Evolutionary conservation across 2,797 vertebrate species (phyloP).

Genomic region (Chaenodraco wilsoni): DNA sequence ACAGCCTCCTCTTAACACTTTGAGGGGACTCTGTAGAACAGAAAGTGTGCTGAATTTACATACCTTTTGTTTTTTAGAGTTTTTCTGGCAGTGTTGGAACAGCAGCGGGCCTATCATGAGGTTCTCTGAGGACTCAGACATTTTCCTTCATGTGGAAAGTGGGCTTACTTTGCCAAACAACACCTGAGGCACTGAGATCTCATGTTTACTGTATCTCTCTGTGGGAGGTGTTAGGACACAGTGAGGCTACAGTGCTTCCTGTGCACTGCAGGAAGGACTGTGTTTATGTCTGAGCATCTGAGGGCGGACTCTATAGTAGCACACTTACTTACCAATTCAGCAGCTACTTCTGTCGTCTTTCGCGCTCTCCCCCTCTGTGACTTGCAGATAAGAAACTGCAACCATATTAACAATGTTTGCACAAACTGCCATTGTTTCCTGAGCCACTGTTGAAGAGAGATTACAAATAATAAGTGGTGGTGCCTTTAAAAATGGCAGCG

Average conservation of each 20-base stretch:
- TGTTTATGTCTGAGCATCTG: slow-evolving; percentile 20
- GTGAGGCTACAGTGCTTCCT: slow-evolving; percentile 34
- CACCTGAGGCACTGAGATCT: slow-evolving; percentile 49
- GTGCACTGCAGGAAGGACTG: slow-evolving; percentile 22
- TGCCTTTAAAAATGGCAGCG: slow-evolving; percentile 60
- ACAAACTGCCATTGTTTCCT: slow-evolving; percentile 69
- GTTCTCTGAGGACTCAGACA: slow-evolving; percentile 47
- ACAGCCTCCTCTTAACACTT: slow-evolving; percentile 23
- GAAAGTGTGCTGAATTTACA: slow-evolving; percentile 48
- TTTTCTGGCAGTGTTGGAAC: slow-evolving; percentile 22
- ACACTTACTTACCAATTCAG: slow-evolving; percentile 45
- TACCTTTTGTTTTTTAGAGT: slow-evolving; percentile 39
- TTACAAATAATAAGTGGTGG: slow-evolving; percentile 73
- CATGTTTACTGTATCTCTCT: slow-evolving; percentile 32
- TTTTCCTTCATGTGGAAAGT: slow-evolving; percentile 46
- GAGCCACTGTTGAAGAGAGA: slow-evolving; percentile 65
- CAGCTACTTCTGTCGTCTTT: slow-evolving; percentile 42
- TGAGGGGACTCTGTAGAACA: slow-evolving; percentile 16
- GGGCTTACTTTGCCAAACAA: slow-evolving; percentile 60
- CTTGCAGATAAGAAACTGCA: slow-evolving; percentile 70
- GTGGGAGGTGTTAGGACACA: slow-evolving; percentile 38
- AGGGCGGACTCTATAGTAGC: slow-evolving; percentile 25
- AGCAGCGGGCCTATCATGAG: slow-evolving; percentile 35
- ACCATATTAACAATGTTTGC: slow-evolving; percentile 50
- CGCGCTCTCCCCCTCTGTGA: slow-evolving; percentile 56